These are phyloP conservation scores for Parotia lawesii DNA, from an alignment of 2,113 vertebrate genomes.

Conservation along the genomic window DNA sequence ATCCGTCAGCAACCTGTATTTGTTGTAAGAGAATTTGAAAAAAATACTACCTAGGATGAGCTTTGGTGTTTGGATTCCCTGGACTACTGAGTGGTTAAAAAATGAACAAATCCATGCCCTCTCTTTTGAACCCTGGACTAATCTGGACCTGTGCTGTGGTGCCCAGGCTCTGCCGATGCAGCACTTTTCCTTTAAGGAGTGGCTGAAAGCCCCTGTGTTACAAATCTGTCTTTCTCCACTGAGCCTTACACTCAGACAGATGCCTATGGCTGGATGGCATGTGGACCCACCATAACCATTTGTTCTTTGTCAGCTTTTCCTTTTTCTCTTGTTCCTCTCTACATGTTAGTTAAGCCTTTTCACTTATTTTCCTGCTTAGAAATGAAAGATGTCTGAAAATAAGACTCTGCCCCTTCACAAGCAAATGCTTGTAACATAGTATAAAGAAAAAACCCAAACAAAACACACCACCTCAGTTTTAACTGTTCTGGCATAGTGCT, in stretches of 20 bases:
- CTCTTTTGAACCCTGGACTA: neutral
- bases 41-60: neutral
- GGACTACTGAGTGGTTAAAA: neutral
- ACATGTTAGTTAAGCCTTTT: neutral
- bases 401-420: neutral
- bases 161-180: neutral
- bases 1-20: neutral
- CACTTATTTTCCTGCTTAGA: neutral
- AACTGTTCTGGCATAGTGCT: conserved; percentile 15
- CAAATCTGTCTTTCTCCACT: neutral
- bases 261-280: neutral
- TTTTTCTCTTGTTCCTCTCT: neutral
- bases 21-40: neutral
- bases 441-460: neutral
- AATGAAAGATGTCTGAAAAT: neutral
- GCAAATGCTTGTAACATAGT: neutral
- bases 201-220: neutral
- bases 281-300: neutral
- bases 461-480: neutral
- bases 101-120: neutral
- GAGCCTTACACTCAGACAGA: neutral
- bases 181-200: neutral
- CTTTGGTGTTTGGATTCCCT: neutral
- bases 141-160: neutral
- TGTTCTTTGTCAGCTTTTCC: neutral